Conservation (phyloP, 2,888 invertebrate genomes). For the Clostera curtula region DNA sequence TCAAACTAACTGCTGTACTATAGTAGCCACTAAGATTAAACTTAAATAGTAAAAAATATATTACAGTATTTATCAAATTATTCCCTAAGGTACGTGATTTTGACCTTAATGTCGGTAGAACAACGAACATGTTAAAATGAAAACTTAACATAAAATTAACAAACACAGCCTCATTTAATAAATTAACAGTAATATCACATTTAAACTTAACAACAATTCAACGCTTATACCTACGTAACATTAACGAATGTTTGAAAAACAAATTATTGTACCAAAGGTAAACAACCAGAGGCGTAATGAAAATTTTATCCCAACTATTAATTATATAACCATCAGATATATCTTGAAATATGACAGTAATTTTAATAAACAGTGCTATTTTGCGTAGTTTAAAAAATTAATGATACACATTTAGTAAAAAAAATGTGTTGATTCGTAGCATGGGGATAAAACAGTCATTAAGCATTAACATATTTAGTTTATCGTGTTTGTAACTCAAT, state of each 20-base stretch:
- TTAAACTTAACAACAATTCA: slow-evolving; percentile 67
- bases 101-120: slow-evolving; percentile 67
- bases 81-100: slow-evolving; percentile 20
- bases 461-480: slow-evolving; percentile 15
- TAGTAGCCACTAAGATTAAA: slow-evolving; percentile 24
- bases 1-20: slow-evolving; percentile 33
- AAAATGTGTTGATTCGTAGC: no score
- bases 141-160: slow-evolving; percentile 75
- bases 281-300: slow-evolving; percentile 43
- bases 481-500: slow-evolving; percentile 13
- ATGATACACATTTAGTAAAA: no score
- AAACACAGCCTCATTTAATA: slow-evolving; percentile 63
- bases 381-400: no score
- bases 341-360: slow-evolving; percentile 19
- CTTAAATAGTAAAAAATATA: slow-evolving; percentile 23
- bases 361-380: no score
- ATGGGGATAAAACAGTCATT: slow-evolving; percentile 41
- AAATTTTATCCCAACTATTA: slow-evolving; percentile 43
- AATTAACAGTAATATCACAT: slow-evolving; percentile 52
- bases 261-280: slow-evolving; percentile 22
- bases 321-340: slow-evolving; percentile 12
- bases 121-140: slow-evolving; percentile 57
- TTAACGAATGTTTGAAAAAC: slow-evolving; percentile 37
- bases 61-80: slow-evolving; percentile 18
- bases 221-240: slow-evolving; percentile 60